Evolutionary conservation across 2,888 invertebrate species (phyloP).

Genomic region (Tetranychus truncatus): DNA sequence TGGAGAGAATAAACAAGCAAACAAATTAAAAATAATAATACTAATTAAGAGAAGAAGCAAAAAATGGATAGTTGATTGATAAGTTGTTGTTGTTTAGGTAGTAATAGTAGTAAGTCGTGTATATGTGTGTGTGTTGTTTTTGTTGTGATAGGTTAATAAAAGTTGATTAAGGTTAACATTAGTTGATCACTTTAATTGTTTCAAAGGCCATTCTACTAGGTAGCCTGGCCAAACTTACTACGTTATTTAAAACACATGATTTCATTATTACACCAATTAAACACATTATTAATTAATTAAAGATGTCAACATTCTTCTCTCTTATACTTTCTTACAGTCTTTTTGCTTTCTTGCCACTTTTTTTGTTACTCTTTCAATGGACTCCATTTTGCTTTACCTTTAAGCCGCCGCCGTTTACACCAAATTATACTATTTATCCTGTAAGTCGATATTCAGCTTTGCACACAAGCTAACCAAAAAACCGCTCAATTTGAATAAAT

Average conservation of each 20-base stretch:
- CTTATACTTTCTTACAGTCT: no score
- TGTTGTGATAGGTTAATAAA: neutral
- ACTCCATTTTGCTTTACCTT: neutral
- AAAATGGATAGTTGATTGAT: neutral
- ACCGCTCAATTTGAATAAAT: no score
- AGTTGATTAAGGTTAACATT: neutral
- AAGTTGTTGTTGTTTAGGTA: neutral
- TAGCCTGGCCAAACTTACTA: neutral
- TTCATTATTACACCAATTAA: neutral
- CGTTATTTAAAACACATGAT: neutral
- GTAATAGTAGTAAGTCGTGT: neutral
- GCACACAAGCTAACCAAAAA: no score
- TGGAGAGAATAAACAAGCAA: neutral
- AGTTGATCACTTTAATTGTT: neutral
- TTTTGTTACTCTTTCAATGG: neutral
- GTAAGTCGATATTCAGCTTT: neutral
- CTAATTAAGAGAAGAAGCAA: neutral
- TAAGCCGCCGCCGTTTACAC: neutral
- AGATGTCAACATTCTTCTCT: no score
- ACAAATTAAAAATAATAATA: neutral
- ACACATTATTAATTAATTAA: conserved; percentile 1
- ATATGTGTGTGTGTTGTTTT: neutral
- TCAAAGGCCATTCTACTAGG: neutral
- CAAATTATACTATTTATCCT: neutral
- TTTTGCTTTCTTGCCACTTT: no score